phyloP scores from a whole-genome alignment of 2,113 vertebrate genomes.

The Silurus glanis region DNA sequence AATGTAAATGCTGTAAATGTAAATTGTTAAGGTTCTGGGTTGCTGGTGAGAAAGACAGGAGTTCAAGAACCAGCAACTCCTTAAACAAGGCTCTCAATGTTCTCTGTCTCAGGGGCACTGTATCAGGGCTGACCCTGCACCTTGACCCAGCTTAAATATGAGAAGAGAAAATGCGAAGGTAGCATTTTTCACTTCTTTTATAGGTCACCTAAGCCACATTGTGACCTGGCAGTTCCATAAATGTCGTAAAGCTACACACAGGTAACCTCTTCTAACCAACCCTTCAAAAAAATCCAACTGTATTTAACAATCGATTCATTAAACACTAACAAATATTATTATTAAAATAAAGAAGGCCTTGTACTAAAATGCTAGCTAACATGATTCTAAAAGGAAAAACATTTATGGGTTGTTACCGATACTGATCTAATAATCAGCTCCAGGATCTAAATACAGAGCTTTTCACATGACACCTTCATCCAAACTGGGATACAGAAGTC shows the following conservation, averaged over 20 bases:
- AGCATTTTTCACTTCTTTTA: background rate
- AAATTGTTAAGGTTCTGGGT: too few relatives aligned
- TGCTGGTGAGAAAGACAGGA: too few relatives aligned
- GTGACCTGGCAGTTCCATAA: background rate
- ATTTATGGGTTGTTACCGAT: background rate
- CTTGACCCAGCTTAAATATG: too few relatives aligned
- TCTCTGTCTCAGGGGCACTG: too few relatives aligned
- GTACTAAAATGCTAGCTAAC: background rate
- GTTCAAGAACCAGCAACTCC: too few relatives aligned
- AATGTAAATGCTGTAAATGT: too few relatives aligned
- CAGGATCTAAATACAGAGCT: background rate
- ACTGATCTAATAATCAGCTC: background rate
- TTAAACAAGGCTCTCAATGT: too few relatives aligned
- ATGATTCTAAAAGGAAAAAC: background rate
- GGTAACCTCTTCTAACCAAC: too few relatives aligned
- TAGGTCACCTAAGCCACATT: background rate
- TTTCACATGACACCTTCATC: background rate
- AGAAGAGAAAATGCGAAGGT: too few relatives aligned
- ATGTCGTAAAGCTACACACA: too few relatives aligned
- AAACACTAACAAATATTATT: background rate
- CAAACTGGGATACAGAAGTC: background rate
- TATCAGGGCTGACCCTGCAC: too few relatives aligned
- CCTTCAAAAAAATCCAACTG: background rate
- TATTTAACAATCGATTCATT: background rate
- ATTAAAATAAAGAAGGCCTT: background rate